Conservation (phyloP, 2,797 vertebrate species). For the Rhinichthys osculus region DNA sequence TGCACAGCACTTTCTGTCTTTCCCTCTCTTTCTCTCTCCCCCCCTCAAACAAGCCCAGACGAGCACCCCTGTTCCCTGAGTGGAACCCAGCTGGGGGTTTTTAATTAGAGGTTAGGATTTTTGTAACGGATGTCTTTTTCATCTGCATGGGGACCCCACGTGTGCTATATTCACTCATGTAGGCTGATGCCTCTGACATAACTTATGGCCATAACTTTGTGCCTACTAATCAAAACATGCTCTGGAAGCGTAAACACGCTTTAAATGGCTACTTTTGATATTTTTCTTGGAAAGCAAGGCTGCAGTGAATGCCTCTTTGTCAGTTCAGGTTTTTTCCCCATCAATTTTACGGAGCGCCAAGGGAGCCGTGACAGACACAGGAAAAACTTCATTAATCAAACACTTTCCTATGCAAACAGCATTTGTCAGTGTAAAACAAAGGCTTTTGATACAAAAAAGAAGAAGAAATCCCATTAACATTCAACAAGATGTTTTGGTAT, state of each 20-base stretch:
- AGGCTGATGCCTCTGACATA: slow-evolving; percentile 58
- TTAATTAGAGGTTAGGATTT: slow-evolving; percentile 65
- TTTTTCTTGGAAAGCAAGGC: slow-evolving; percentile 54
- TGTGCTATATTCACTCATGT: slow-evolving; percentile 51
- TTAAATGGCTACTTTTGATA: slow-evolving; percentile 62
- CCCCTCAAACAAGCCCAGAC: slow-evolving; percentile 25
- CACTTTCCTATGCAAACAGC: slow-evolving; percentile 66
- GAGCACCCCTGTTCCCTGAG: slow-evolving; percentile 41
- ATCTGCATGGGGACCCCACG: slow-evolving; percentile 42
- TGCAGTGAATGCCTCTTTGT: slow-evolving; percentile 69
- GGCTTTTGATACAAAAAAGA: slow-evolving; percentile 53
- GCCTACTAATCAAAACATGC: slow-evolving; percentile 61
- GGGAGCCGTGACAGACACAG: slow-evolving; percentile 60
- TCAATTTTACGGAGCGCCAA: slow-evolving; percentile 55
- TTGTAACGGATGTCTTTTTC: slow-evolving; percentile 47
- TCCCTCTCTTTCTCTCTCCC: slow-evolving; percentile 35
- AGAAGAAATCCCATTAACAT: slow-evolving; percentile 59
- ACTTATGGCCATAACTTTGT: slow-evolving; percentile 60
- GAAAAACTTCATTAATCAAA: slow-evolving; percentile 72
- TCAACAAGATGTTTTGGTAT: slow-evolving; percentile 61
- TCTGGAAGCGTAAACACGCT: slow-evolving; percentile 48
- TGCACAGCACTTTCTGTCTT: slow-evolving; percentile 64
- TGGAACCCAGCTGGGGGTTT: slow-evolving; percentile 63
- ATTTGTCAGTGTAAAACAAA: slow-evolving; percentile 70
- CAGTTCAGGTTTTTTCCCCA: slow-evolving; percentile 61